Percentiles rank a stretch among this genome's conserved stretches.
phyloP scores from a whole-genome alignment of 2,113 vertebrate species.

The Perccottus glenii region DNA sequence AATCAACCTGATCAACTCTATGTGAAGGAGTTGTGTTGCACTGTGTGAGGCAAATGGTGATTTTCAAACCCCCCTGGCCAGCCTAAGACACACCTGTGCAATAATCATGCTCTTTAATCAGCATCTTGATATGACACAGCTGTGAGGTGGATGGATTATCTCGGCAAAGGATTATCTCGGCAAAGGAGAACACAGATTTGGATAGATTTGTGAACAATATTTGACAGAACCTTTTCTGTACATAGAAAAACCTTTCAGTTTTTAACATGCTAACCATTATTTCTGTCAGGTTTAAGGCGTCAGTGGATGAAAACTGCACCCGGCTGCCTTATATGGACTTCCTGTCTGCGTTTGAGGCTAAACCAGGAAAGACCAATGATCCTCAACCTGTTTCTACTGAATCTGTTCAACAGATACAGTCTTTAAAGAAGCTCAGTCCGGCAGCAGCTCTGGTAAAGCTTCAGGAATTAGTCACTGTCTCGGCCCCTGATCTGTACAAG shows the following conservation, averaged over 20 bases:
- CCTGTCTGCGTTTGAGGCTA: constrained; percentile 64
- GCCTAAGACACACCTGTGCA: too few relatives aligned
- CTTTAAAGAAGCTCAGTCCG: constrained; percentile 50
- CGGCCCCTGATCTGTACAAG: constrained; percentile 53
- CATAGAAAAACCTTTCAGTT: too few relatives aligned
- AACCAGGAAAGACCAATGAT: constrained; percentile 16
- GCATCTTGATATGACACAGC: too few relatives aligned
- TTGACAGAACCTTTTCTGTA: too few relatives aligned
- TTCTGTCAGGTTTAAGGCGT: constrained; percentile 10
- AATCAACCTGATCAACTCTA: background rate
- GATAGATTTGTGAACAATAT: too few relatives aligned
- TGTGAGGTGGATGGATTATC: too few relatives aligned
- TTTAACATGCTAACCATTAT: background rate
- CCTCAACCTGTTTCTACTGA: constrained; percentile 24
- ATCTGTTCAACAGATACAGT: constrained; percentile 43
- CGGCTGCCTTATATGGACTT: constrained; percentile 76
- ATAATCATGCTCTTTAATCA: too few relatives aligned
- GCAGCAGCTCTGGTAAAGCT: constrained; percentile 59
- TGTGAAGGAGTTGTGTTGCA: too few relatives aligned
- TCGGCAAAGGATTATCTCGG: too few relatives aligned
- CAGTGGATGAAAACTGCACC: constrained; percentile 47
- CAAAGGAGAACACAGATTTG: too few relatives aligned
- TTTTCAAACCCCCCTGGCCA: too few relatives aligned
- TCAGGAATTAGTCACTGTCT: constrained; percentile 57
- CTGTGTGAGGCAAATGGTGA: too few relatives aligned